phyloP scores from a whole-genome alignment of 2,113 vertebrate genomes.

The Sterrhoptilus dennistouni region DNA sequence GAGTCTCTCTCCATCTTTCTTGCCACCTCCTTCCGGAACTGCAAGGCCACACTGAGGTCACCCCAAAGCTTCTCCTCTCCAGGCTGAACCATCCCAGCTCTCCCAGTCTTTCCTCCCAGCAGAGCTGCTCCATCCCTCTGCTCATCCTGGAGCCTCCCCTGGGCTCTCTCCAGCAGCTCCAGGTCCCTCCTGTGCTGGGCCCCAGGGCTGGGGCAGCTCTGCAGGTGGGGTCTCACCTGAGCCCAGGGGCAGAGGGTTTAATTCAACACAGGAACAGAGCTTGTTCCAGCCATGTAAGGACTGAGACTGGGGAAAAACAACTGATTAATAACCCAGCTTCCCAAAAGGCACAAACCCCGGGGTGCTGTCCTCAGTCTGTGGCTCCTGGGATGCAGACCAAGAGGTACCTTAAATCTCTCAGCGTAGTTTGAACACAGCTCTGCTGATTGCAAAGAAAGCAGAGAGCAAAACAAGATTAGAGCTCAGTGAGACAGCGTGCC shows the following conservation, averaged over 20 bases:
- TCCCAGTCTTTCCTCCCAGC: background rate
- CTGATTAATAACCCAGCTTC: background rate
- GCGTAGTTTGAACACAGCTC: background rate
- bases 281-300: background rate
- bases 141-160: background rate
- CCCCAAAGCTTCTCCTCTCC: background rate
- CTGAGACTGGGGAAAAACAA: background rate
- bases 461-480: background rate
- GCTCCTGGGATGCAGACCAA: background rate
- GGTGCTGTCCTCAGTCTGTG: background rate
- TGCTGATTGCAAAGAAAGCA: background rate
- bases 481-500: background rate
- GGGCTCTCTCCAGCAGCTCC: background rate
- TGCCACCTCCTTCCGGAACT: accelerated
- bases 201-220: background rate
- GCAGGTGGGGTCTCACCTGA: background rate
- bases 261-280: background rate
- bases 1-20: accelerated
- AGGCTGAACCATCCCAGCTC: background rate
- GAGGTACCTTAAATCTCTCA: background rate
- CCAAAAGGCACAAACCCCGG: background rate
- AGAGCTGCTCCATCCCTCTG: background rate
- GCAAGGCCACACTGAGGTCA: accelerated
- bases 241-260: background rate
- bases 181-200: background rate